Base-by-base conservation (phyloP, 2,888 invertebrate genomes). In the Eretmocerus hayati region DNA sequence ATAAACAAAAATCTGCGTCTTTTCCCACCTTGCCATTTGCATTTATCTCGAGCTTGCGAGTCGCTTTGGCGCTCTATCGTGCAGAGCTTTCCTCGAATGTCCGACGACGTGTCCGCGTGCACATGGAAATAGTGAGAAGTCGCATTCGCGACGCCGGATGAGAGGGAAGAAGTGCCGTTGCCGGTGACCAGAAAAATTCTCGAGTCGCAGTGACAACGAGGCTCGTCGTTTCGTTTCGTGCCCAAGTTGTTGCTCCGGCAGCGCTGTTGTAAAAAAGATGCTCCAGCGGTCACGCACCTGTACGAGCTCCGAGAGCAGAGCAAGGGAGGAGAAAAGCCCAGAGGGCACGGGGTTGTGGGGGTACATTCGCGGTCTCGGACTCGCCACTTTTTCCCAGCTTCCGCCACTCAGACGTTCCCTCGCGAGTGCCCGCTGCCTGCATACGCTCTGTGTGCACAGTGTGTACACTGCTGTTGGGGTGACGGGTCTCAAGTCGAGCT, bases 201-300 rank as follows among this genome's bases (percentile, higher is more conserved):
- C 52, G 42, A 54, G 57, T 54, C 57, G 52, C 58, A 57, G 59
- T 56, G 57, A 58, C 58, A 57, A 48, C 54, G 52, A 40, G 56
- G n/a, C n/a, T n/a, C n/a, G n/a, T n/a, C n/a, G n/a, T n/a, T n/a
- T 26, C 54, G 53, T 52, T 60, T 58, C 60, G 60, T 62, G 60
- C 60, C 58, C 54, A 63, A 63, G 59, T 60, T 60, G 54, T n/a
- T 56, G 40, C 53, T 54, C 53, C 43, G 51, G n/a, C n/a, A n/a
- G n/a, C n/a, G n/a, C n/a, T n/a, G n/a, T n/a, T n/a, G n/a, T n/a
- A n/a, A n/a, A n/a, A n/a, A 61, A 58, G 59, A 62, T 58, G 52
- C 62, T 62, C 58, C 52, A 62, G 60, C 59, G 62, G 62, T 63
- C 62, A 61, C 58, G 59, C 56, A 61, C 59, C 58, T 35, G 52